These are phyloP conservation scores for Euphonia xanthogaster DNA, from an alignment of 2,797 vertebrate genomes.

Conservation along the genomic window DNA sequence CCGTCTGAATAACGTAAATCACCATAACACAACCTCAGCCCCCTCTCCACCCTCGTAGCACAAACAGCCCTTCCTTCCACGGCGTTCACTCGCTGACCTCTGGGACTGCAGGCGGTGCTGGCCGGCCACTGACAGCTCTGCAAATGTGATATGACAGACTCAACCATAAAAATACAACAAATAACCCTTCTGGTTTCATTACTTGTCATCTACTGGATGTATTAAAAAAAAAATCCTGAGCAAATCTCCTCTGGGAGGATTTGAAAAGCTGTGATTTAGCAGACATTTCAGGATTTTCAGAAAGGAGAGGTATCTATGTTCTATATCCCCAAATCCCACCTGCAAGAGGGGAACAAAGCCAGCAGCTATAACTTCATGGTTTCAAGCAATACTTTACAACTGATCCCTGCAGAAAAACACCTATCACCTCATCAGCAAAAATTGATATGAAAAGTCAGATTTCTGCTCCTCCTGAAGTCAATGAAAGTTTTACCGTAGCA, in stretches of 20 bases:
- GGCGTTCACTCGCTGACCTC: background rate
- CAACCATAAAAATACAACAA: conserved; percentile 22
- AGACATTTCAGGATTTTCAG: background rate
- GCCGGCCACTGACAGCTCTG: background rate
- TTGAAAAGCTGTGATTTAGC: conserved; percentile 35
- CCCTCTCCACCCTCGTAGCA: background rate
- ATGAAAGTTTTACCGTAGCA: background rate
- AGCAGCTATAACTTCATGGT: background rate
- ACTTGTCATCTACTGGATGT: background rate
- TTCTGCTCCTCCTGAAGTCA: background rate
- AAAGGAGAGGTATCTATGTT: background rate
- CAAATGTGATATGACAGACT: background rate
- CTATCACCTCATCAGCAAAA: background rate
- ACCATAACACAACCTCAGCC: background rate
- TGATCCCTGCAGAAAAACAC: background rate
- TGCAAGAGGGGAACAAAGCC: background rate
- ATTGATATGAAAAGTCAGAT: background rate
- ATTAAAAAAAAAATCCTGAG: background rate
- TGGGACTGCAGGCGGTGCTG: background rate
- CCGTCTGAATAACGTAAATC: background rate
- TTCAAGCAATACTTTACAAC: conserved; percentile 5
- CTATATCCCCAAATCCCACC: background rate
- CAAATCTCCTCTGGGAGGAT: conserved; percentile 24
- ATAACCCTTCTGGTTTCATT: conserved; percentile 27
- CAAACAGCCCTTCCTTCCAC: background rate